Base-by-base conservation (phyloP, 2,888 invertebrate genomes). In the Microctonus brassicae region DNA sequence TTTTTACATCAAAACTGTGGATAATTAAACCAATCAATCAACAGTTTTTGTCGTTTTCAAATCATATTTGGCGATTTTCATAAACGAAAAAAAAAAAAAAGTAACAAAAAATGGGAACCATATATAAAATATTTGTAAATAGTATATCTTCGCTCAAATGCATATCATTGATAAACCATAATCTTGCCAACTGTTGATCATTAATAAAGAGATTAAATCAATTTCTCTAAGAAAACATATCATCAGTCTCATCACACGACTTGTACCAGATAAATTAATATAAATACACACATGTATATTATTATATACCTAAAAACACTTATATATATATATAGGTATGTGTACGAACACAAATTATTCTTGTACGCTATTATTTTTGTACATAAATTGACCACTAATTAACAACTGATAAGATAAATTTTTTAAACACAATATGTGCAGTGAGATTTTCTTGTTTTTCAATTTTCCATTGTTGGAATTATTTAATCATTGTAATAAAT, bases 321-420 rank as follows among this genome's bases (percentile, higher is more conserved):
- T 47, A 17, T 47, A 47, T 17, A 20, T n/a, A n/a, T n/a, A n/a
- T n/a, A n/a, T n/a, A n/a, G n/a, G n/a, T n/a, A n/a, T 17, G 4
- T 47, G 17, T n/a, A 17, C 5, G 17, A 47, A 47, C 47, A 47
- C 47, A 47, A 47, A 68, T 26, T 68, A 68, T 68, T 68, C 67
- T 68, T 68, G 67, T 68, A 68, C 67, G 60, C 67, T 68, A 60
- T 68, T 42, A 57, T 60, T 58, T 68, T 60, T 68, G 67, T 68
- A 68, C 60, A 68, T 57, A 39, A 17, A 58, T 57, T 26, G 33
- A 29, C 9, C 5, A 68, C n/a, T 57, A 20, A 57, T 24, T 26
- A 11, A 57, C 58, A 57, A 29, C 57, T 29, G 42, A 58, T 58
- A 33, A 57, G 34, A 58, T 17, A 42, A 68, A 58, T 26, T 57